Evolutionary conservation across 2,113 vertebrate genomes (phyloP).

Genomic region (Lepus timidus): DNA sequence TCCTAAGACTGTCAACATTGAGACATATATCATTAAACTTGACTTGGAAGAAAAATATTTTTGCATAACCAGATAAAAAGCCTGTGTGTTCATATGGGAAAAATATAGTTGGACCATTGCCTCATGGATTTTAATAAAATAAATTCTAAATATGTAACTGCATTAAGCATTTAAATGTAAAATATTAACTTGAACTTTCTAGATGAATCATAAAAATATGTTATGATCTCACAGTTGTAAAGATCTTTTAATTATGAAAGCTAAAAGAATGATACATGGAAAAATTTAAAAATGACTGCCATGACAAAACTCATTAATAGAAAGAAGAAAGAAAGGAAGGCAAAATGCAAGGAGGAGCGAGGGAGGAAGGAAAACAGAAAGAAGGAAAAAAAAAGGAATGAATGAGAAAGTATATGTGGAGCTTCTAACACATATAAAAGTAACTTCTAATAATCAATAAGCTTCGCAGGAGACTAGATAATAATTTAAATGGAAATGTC

Average conservation of each 20-base stretch:
- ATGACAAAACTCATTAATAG: background rate
- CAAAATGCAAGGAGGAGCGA: no score
- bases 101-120: background rate
- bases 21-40: background rate
- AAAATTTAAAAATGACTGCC: background rate
- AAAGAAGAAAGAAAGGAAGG: no score
- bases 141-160: background rate
- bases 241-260: background rate
- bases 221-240: background rate
- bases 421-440: background rate
- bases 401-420: background rate
- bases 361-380: no score
- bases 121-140: background rate
- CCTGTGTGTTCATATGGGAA: background rate
- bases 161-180: background rate
- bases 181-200: background rate
- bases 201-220: background rate
- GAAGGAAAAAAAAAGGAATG: no score
- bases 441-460: background rate
- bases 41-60: background rate
- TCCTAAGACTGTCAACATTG: background rate
- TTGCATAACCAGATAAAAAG: background rate
- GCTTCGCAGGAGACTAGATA: background rate
- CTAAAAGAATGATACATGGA: background rate
- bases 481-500: background rate